Conservation (phyloP, 2,888 invertebrate species). For the Cyclophora albipunctata region DNA sequence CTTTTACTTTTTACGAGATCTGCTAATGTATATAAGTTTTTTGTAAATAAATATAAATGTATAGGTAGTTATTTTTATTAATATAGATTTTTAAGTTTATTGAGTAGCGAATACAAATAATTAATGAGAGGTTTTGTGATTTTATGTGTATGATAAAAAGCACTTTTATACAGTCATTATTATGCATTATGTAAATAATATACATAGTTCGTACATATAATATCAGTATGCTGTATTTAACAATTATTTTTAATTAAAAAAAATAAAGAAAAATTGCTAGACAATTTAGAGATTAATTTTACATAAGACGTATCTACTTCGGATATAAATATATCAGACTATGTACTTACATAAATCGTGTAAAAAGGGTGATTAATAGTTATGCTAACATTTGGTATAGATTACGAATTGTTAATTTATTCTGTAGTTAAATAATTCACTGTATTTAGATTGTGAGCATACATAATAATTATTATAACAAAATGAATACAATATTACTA, state of each 20-base stretch:
- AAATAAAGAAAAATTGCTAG: slow-evolving; percentile 12
- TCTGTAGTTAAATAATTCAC: slow-evolving; percentile 57
- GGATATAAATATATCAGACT: slow-evolving; percentile 6
- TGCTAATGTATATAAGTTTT: slow-evolving; percentile 55
- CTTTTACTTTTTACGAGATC: slow-evolving; percentile 36
- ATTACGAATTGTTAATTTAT: slow-evolving; percentile 62
- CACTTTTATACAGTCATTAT: slow-evolving; percentile 1
- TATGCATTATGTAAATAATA: too few relatives aligned
- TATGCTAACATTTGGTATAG: slow-evolving; percentile 42
- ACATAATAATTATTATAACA: slow-evolving; percentile 46
- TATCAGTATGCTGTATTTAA: too few relatives aligned
- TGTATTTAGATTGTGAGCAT: slow-evolving; percentile 70
- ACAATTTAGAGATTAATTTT: background rate
- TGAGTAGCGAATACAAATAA: slow-evolving; percentile 14
- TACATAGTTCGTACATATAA: background rate
- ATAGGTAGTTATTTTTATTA: slow-evolving; percentile 39
- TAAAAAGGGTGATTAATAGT: slow-evolving; percentile 26
- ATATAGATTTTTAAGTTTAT: slow-evolving; percentile 29
- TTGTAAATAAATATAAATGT: slow-evolving; percentile 48
- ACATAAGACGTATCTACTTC: slow-evolving; percentile 11
- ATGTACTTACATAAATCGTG: slow-evolving; percentile 17
- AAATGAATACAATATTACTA: slow-evolving; percentile 41
- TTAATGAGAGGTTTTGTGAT: slow-evolving; percentile 12
- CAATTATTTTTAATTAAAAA: background rate
- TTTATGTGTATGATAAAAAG: slow-evolving; percentile 21